A percentile compares a stretch with the other conserved stretches of the same genome.
Conservation (phyloP, 2,888 invertebrate species). For the Drosophila nigricruria region DNA sequence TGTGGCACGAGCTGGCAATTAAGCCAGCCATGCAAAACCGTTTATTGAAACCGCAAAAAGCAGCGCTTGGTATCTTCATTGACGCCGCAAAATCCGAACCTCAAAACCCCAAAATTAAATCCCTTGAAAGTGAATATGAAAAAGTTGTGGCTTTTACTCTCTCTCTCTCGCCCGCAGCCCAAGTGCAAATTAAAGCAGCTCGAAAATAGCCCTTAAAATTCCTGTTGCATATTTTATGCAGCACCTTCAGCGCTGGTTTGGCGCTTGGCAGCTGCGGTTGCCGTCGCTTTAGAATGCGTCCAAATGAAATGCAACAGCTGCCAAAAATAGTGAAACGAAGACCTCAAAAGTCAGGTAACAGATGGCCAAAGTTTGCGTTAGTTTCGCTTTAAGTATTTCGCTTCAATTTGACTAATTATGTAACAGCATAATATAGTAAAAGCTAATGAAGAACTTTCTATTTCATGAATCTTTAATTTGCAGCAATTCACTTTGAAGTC, state of each 20-base stretch:
- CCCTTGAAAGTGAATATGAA: conserved; percentile 32
- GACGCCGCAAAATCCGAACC: conserved; percentile 1
- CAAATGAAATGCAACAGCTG: conserved; percentile 1
- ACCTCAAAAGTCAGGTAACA: conserved; percentile 20
- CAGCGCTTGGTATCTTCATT: conserved; percentile 24
- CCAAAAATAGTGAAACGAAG: background rate
- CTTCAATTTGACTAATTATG: background rate
- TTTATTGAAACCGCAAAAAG: conserved; percentile 31
- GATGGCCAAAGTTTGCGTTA: conserved; percentile 13
- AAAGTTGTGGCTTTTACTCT: conserved; percentile 35
- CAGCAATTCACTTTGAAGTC: background rate
- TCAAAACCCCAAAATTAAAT: conserved; percentile 8
- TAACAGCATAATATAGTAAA: background rate
- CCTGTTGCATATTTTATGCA: conserved; percentile 51
- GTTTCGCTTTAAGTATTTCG: conserved; percentile 1
- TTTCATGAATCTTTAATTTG: background rate
- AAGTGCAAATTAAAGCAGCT: conserved; percentile 22
- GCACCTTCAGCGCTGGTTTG: background rate
- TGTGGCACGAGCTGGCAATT: conserved; percentile 21
- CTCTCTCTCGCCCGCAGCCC: conserved; percentile 14
- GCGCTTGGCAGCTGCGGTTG: conserved; percentile 20
- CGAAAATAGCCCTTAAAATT: conserved; percentile 25
- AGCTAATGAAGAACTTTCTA: no score
- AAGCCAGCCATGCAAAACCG: conserved; percentile 33
- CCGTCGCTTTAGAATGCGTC: background rate